Evolutionary conservation across 2,113 vertebrate genomes (phyloP), one percentile per base, ranked within the genome.

Genomic region (Poeciliopsis retropinna): DNA sequence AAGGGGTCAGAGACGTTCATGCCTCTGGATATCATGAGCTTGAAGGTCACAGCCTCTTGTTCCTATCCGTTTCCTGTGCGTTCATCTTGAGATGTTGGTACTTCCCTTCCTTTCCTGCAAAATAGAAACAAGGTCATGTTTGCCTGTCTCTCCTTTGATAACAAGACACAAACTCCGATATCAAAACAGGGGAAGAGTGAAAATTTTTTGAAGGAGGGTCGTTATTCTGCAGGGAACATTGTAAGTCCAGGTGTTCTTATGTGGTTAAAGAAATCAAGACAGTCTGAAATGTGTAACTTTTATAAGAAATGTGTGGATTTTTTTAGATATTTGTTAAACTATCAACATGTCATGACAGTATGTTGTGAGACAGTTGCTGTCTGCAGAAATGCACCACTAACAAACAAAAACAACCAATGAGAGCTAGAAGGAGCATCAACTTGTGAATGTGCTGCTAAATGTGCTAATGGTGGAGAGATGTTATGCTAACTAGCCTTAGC

Each of bases 11-110:
- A 1, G 64, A 1, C 34, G 67, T 30, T 79, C 34, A 67, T 65
- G 68, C 51, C 70, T 76, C 62, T 63, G 28, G 31, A 69, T 67
- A 34, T 63, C 70, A 84, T 88, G 86, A 93, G 86, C 89, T 67
- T 63, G 12, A 30, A 83, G 84, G 82, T 91, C 84, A 62, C 3
- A 19, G 61, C 76, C 85, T 84, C 83, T 73, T 70, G 79, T 87
- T 87, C 77, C 73, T 44, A 71, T 85, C 86, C 66, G 25, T 72
- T 91, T 92, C 89, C 87, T 89, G 89, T 73, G 83, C 85, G 65
- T 80, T 88, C 75, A 85, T 87, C 73, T 67, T 57, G 25, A 73
- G 75, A 67, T 80, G 81, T 84, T 30, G 37, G 41, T 64, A 34
- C 68, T 75, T 60, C 41, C 75, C 60, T 66, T n/a, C 62, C 44